Percentiles rank a stretch among this genome's conserved stretches.
phyloP scores from a whole-genome alignment of 53 echinoderm and acorn worm species.

The Antedon mediterranea region DNA sequence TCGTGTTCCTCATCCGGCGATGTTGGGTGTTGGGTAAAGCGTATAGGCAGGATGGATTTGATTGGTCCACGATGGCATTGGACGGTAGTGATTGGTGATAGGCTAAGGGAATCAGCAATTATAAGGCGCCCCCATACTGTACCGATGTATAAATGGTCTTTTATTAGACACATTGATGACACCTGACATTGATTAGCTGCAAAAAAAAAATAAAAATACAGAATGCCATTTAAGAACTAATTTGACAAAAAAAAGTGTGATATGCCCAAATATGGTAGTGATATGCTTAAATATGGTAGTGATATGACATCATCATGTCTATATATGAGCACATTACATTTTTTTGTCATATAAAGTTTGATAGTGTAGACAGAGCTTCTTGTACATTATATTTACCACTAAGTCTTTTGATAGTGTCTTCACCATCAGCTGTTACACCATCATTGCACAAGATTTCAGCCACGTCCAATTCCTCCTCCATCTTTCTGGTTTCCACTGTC shows the following conservation, averaged over 20 bases:
- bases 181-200: constrained; percentile 58
- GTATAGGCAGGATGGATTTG: constrained; percentile 48
- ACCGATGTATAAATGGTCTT: constrained; percentile 71
- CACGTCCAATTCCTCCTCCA: constrained; percentile 53
- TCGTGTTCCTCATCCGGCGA: constrained; percentile 7
- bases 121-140: constrained; percentile 63
- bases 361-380: too few relatives aligned
- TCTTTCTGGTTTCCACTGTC: constrained; percentile 41
- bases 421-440: too few relatives aligned
- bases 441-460: constrained; percentile 16
- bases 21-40: neutral
- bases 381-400: neutral
- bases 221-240: too few relatives aligned
- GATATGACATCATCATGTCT: too few relatives aligned
- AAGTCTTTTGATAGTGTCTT: neutral
- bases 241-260: too few relatives aligned
- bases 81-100: constrained; percentile 46
- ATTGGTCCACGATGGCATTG: constrained; percentile 88
- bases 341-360: too few relatives aligned
- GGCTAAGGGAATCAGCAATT: constrained; percentile 51
- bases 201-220: neutral
- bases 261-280: too few relatives aligned
- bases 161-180: constrained; percentile 45
- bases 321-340: too few relatives aligned
- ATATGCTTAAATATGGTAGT: too few relatives aligned